Conservation (phyloP, 2,797 vertebrate genomes). For the Antrozous pallidus region DNA sequence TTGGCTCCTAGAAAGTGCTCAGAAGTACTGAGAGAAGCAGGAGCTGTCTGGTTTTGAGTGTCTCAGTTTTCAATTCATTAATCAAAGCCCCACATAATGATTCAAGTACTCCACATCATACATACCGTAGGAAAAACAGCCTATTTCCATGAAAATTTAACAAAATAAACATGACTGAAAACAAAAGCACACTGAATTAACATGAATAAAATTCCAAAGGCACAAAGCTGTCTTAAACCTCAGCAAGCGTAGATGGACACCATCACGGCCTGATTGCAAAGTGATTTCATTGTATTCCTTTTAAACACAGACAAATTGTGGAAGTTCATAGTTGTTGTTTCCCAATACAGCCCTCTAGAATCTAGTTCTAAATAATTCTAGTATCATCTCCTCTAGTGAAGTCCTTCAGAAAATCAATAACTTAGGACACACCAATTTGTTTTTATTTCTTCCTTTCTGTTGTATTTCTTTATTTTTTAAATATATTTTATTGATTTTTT, state of each 20-base stretch:
- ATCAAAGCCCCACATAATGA: neutral
- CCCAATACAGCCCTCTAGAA: neutral
- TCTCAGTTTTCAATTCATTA: neutral
- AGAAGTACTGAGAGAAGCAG: conserved; percentile 26
- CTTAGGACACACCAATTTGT: neutral
- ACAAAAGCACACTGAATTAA: neutral
- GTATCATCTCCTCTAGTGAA: neutral
- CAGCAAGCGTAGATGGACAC: neutral
- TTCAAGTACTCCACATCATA: neutral
- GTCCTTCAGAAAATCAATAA: neutral
- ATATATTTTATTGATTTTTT: too few relatives aligned
- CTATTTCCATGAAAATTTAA: neutral
- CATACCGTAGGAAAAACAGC: neutral
- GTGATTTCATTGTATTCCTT: neutral
- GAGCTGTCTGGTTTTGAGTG: neutral
- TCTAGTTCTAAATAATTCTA: neutral
- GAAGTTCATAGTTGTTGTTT: neutral
- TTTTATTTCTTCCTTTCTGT: neutral
- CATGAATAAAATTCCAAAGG: neutral
- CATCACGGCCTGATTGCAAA: neutral
- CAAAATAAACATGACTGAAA: neutral
- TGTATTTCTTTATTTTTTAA: too few relatives aligned
- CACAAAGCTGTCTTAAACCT: neutral
- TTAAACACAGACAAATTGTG: neutral
- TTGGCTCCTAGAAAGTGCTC: conserved; percentile 52